phyloP scores from a whole-genome alignment of 2,113 vertebrate genomes.

The Panurus biarmicus region DNA sequence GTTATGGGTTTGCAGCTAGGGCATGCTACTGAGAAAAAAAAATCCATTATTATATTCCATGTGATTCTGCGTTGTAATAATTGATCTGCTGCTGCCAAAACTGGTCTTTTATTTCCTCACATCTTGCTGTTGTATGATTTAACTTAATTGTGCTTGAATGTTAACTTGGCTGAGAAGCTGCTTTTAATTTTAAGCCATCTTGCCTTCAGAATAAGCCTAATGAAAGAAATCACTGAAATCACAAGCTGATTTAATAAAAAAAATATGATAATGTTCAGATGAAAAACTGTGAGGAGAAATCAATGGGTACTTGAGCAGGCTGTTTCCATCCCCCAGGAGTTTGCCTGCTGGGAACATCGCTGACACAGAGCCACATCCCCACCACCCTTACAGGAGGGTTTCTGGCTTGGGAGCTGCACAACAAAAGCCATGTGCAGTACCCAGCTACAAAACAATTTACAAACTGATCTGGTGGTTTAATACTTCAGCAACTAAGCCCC shows the following conservation, averaged over 20 bases:
- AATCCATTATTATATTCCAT: background rate
- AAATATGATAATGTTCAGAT: background rate
- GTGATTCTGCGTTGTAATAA: background rate
- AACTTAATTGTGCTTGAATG: background rate
- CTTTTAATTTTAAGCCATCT: slow-evolving; percentile 16
- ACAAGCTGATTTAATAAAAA: background rate
- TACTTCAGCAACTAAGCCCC: too few species aligned
- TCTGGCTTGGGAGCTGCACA: background rate
- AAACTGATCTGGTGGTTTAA: background rate
- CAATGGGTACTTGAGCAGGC: background rate
- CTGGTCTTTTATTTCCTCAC: background rate
- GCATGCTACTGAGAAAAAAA: background rate
- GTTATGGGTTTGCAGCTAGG: background rate
- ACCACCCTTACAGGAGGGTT: accelerated
- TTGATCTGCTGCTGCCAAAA: background rate
- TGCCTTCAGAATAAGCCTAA: background rate
- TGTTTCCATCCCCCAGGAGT: background rate
- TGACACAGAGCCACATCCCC: background rate
- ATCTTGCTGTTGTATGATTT: background rate
- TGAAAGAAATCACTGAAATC: background rate
- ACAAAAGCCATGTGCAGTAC: background rate
- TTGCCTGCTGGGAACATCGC: accelerated
- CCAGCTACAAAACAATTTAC: background rate
- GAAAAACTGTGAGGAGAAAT: background rate
- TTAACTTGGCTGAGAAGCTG: background rate